Evolutionary conservation across 1,140 invertebrate species (phyloP).

Genomic region (Bombus sibiricus): DNA sequence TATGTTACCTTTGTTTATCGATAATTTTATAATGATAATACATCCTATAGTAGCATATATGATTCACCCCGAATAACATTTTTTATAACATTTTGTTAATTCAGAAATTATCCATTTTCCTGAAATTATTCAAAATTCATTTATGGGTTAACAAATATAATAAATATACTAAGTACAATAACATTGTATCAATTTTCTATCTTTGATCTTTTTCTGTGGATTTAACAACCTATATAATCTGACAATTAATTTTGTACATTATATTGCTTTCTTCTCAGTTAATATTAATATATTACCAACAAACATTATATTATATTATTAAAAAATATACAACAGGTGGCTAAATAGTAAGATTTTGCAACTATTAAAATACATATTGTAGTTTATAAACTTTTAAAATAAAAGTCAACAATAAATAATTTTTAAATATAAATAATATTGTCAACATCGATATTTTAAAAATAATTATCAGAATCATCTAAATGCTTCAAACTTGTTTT

Average conservation of each 20-base stretch:
- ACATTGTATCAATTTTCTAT: background rate
- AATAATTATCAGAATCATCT: background rate
- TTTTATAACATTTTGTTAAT: slow-evolving; percentile 22
- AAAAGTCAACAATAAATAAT: background rate
- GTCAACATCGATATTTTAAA: background rate
- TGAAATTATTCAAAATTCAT: slow-evolving; percentile 4
- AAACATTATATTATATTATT: slow-evolving; percentile 19
- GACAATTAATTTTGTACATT: slow-evolving; percentile 18
- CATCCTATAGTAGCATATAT: slow-evolving; percentile 44
- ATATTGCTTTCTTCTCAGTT: slow-evolving; percentile 46
- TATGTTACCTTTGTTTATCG: slow-evolving; percentile 38
- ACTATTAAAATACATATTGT: background rate
- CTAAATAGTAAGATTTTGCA: background rate
- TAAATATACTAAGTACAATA: background rate
- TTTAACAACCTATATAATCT: slow-evolving; percentile 19
- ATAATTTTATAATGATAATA: slow-evolving; percentile 58
- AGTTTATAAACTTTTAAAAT: background rate
- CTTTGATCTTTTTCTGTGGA: slow-evolving; percentile 25
- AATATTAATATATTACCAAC: slow-evolving; percentile 16
- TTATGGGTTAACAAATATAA: slow-evolving; percentile 14
- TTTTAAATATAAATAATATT: background rate
- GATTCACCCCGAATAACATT: slow-evolving; percentile 45
- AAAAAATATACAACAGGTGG: background rate
- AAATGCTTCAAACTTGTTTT: background rate
- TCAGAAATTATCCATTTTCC: slow-evolving; percentile 9